Conservation (phyloP, 2,113 vertebrate species). For the Strix uralensis region DNA sequence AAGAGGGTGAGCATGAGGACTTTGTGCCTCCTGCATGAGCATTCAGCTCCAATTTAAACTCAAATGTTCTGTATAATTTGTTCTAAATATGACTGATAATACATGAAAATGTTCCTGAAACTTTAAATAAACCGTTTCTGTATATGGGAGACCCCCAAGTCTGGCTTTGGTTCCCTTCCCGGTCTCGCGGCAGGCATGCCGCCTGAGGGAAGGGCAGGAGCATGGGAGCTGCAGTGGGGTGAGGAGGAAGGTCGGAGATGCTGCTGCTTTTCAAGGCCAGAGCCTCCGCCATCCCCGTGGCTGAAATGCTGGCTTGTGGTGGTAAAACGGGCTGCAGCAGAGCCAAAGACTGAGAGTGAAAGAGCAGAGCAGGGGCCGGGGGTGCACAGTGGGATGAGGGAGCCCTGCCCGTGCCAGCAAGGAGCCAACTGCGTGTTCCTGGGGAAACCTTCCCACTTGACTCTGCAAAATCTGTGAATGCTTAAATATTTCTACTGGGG, state of each 20-base stretch:
- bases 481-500: not conserved
- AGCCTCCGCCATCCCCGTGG: fast-evolving
- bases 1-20: fast-evolving
- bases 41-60: not conserved
- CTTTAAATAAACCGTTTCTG: not conserved
- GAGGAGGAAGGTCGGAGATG: not conserved
- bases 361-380: not conserved
- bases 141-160: not conserved
- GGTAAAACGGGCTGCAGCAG: too few species aligned
- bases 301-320: fast-evolving
- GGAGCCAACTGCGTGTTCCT: not conserved
- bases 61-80: fast-evolving
- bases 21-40: not conserved
- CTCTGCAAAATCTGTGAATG: not conserved
- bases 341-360: too few species aligned
- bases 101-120: not conserved
- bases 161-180: not conserved
- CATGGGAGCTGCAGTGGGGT: not conserved
- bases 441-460: not conserved
- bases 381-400: too few species aligned
- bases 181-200: fast-evolving
- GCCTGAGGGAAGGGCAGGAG: not conserved
- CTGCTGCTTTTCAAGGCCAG: not conserved
- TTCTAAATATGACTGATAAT: not conserved
- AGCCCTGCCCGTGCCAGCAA: too few species aligned